phyloP scores from a whole-genome alignment of 1,140 invertebrate species.

The Zaprionus camerounensis region DNA sequence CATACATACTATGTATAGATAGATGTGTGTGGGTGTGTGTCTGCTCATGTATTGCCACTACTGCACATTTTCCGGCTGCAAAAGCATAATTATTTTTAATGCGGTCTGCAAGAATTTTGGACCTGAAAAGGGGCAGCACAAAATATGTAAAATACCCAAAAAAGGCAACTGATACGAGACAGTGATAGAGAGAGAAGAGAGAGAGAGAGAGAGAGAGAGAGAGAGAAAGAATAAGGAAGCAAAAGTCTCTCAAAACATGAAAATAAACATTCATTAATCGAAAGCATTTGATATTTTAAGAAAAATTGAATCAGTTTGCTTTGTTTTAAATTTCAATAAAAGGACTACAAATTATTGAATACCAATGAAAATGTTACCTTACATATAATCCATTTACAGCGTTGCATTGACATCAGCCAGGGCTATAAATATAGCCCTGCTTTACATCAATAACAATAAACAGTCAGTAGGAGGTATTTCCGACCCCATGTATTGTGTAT shows the following conservation, averaged over 20 bases:
- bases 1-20: slow-evolving; percentile 10
- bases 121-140: slow-evolving; percentile 7
- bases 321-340: too few relatives aligned
- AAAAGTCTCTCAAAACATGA: background rate
- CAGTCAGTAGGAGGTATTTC: too few relatives aligned
- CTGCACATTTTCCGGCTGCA: slow-evolving; percentile 67
- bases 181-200: background rate
- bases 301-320: too few relatives aligned
- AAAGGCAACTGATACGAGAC: slow-evolving; percentile 1
- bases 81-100: slow-evolving; percentile 79
- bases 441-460: too few relatives aligned
- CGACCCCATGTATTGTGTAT: too few relatives aligned
- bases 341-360: too few relatives aligned
- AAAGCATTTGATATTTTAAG: background rate
- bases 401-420: too few relatives aligned
- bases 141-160: background rate
- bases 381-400: too few relatives aligned
- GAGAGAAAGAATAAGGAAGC: too few relatives aligned
- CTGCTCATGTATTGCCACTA: slow-evolving; percentile 18
- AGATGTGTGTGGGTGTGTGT: background rate
- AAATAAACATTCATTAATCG: background rate
- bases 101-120: slow-evolving; percentile 56
- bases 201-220: background rate
- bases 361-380: too few relatives aligned
- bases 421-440: too few relatives aligned